Evolutionary conservation across 2,888 invertebrate species (phyloP).

Genomic region (Formica aserva): DNA sequence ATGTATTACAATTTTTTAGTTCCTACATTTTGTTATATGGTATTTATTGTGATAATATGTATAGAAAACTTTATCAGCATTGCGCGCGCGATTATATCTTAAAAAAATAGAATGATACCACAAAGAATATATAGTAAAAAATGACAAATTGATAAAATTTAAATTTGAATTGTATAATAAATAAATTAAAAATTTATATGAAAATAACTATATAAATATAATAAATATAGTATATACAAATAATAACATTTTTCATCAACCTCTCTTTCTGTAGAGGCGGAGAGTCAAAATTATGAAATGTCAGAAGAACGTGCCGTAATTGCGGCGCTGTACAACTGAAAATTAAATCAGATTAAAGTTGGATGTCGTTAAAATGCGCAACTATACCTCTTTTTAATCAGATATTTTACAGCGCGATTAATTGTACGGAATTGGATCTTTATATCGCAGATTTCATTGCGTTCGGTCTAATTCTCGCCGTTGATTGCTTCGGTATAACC

Average conservation of each 20-base stretch:
- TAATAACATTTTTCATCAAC: neutral
- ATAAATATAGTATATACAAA: neutral
- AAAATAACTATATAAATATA: neutral
- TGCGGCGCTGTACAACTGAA: neutral
- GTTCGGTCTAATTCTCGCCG: neutral
- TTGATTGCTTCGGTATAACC: constrained; percentile 34
- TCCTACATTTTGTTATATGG: neutral
- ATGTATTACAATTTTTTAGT: neutral
- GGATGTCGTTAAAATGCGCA: constrained; percentile 13
- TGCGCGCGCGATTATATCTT: no score
- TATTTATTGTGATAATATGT: neutral
- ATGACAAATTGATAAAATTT: neutral
- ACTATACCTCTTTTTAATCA: constrained; percentile 34
- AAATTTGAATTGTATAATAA: neutral
- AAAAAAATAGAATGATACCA: neutral
- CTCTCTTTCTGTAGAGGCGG: neutral
- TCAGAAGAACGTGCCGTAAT: neutral
- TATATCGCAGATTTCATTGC: constrained; percentile 27
- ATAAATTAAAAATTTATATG: neutral
- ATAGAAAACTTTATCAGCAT: neutral
- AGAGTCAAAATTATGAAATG: neutral
- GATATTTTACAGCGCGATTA: constrained; percentile 34
- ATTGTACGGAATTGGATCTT: constrained; percentile 18
- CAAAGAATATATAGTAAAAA: neutral
- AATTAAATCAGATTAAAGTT: constrained; percentile 42